Percentiles rank a stretch among this genome's conserved stretches.
Conservation (phyloP, 1,140 invertebrate species). For the Drosophila nasuta region DNA sequence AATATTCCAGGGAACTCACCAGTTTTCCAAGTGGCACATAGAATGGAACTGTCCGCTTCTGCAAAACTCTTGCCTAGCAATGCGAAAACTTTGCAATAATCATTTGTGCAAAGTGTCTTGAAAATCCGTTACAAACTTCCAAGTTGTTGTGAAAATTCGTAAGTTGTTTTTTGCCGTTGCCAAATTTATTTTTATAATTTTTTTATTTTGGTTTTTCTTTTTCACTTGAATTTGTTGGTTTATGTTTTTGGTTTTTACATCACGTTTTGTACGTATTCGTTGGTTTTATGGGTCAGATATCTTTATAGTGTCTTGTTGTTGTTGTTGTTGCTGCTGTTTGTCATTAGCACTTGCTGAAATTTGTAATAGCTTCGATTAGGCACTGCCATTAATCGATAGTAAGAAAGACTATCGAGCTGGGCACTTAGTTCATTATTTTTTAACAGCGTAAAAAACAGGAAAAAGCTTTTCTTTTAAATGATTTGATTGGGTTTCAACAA, state of each 20-base stretch:
- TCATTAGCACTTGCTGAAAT: constrained; percentile 10
- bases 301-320: background rate
- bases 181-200: constrained; percentile 42
- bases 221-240: background rate
- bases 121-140: constrained; percentile 68
- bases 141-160: constrained; percentile 73
- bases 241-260: constrained; percentile 24
- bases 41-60: constrained; percentile 10
- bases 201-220: constrained; percentile 21
- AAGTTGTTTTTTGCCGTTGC: constrained; percentile 61
- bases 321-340: background rate
- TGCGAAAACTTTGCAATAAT: constrained; percentile 50
- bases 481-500: background rate
- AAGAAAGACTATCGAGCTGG: constrained; percentile 3
- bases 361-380: constrained; percentile 27
- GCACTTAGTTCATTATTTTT: background rate
- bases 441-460: background rate
- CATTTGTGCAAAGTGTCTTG: constrained; percentile 53
- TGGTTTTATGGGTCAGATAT: constrained; percentile 41
- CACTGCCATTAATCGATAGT: constrained; percentile 10
- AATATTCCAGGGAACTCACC: constrained; percentile 17
- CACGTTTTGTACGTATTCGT: constrained; percentile 24
- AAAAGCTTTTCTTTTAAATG: constrained; percentile 12
- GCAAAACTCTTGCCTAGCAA: constrained; percentile 20
- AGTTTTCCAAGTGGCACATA: constrained; percentile 12